Evolutionary conservation across 2,888 invertebrate species (phyloP).

Genomic region (Brachyopa scutellaris): DNA sequence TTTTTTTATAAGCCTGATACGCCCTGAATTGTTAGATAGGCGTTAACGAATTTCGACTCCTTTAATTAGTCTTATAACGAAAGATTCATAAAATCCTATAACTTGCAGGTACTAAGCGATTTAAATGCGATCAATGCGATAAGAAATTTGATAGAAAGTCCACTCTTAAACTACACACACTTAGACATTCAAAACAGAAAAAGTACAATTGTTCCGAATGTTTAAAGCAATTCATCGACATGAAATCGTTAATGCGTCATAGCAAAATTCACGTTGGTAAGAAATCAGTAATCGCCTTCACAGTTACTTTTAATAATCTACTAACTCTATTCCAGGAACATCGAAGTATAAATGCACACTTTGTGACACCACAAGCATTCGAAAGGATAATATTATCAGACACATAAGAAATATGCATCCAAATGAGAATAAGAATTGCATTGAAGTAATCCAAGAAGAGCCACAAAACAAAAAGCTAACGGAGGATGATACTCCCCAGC

Average conservation of each 20-base stretch:
- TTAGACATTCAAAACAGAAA: constrained; percentile 83
- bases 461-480: background rate
- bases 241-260: constrained; percentile 88
- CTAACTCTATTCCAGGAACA: constrained; percentile 82
- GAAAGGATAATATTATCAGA: constrained; percentile 90
- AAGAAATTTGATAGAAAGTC: constrained; percentile 85
- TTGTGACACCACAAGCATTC: constrained; percentile 87
- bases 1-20: too few relatives aligned
- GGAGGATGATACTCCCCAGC: constrained; percentile 37
- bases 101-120: constrained; percentile 80
- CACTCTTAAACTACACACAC: constrained; percentile 84
- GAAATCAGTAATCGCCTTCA: background rate
- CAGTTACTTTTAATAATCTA: constrained; percentile 39
- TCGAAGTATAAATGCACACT: constrained; percentile 88
- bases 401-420: constrained; percentile 90
- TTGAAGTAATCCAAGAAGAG: constrained; percentile 68
- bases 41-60: too few relatives aligned
- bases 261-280: constrained; percentile 87
- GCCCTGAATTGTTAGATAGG: too few relatives aligned
- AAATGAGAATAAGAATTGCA: constrained; percentile 76
- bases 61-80: too few relatives aligned
- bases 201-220: constrained; percentile 86
- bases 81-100: background rate
- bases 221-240: constrained; percentile 86
- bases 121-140: constrained; percentile 85